Conservation (phyloP, 64 coral and sea anemone species). For the Montipora sp. region DNA sequence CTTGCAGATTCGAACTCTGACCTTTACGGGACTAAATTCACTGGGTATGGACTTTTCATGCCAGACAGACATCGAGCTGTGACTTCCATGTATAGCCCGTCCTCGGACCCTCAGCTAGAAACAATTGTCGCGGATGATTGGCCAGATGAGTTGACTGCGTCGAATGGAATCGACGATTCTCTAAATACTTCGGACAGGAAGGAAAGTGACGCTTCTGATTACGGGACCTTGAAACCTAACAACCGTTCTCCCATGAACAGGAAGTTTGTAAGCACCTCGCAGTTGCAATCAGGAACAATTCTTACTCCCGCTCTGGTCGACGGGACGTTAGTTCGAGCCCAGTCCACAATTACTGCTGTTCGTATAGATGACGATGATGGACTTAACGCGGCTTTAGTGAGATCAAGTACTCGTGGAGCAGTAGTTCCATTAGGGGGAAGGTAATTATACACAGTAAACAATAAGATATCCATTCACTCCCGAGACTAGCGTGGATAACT, state of each 20-base stretch:
- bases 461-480: too few relatives aligned
- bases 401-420: constrained; percentile 50
- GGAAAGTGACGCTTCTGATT: constrained; percentile 47
- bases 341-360: constrained; percentile 87
- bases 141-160: constrained; percentile 30
- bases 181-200: constrained; percentile 61
- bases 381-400: constrained; percentile 22
- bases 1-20: constrained; percentile 90
- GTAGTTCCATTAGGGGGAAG: constrained; percentile 45
- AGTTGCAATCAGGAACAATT: constrained; percentile 68
- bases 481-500: too few relatives aligned
- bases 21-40: constrained; percentile 72
- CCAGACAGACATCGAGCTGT: constrained; percentile 65
- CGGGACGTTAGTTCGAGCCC: constrained; percentile 55
- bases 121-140: constrained; percentile 29
- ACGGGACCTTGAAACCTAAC: constrained; percentile 64
- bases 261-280: constrained; percentile 77
- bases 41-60: constrained; percentile 53
- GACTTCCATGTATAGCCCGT: constrained; percentile 66
- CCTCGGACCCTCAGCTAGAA: constrained; percentile 75
- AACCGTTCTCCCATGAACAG: constrained; percentile 37
- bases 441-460: not conserved
- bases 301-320: not conserved
- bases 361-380: constrained; percentile 77
- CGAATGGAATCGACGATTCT: not conserved